Percentiles rank a stretch among this genome's conserved stretches.
phyloP scores from a whole-genome alignment of 2,888 invertebrate species.

The Caenorhabditis angaria region DNA sequence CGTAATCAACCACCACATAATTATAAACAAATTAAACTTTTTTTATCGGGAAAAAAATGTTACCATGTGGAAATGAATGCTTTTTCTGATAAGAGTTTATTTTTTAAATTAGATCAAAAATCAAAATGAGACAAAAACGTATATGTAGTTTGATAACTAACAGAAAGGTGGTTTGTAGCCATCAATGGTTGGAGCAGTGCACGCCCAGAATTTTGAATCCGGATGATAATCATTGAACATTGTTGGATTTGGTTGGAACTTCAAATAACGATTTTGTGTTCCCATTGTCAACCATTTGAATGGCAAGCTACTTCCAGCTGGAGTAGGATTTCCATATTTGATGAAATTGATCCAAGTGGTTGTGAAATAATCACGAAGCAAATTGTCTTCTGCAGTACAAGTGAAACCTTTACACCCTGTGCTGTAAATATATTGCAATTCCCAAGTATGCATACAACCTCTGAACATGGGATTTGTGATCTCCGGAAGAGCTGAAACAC shows the following conservation, averaged over 20 bases:
- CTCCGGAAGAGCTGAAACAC: slow-evolving; percentile 38
- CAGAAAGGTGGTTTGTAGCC: slow-evolving; percentile 48
- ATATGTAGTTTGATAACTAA: no score
- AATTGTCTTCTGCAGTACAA: slow-evolving; percentile 27
- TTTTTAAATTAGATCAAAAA: no score
- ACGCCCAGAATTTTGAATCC: slow-evolving; percentile 43
- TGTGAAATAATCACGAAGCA: slow-evolving; percentile 25
- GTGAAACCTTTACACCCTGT: slow-evolving; percentile 27
- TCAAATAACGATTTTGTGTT: slow-evolving; percentile 32
- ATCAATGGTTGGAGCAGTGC: slow-evolving; percentile 47
- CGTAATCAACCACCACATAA: no score
- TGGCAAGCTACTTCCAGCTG: slow-evolving; percentile 28
- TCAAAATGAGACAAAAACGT: no score
- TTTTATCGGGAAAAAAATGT: no score
- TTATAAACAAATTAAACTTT: no score
- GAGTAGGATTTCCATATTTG: slow-evolving; percentile 40
- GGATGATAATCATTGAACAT: slow-evolving; percentile 35
- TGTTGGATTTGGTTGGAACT: slow-evolving; percentile 34
- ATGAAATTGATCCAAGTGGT: slow-evolving; percentile 44
- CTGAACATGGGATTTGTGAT: slow-evolving; percentile 37
- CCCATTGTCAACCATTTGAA: slow-evolving; percentile 44
- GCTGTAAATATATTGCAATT: slow-evolving; percentile 42
- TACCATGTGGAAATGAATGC: no score
- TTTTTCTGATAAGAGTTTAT: no score
- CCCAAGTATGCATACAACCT: slow-evolving; percentile 46